These are phyloP conservation scores for Daktulosphaira vitifoliae DNA, from an alignment of 1,140 invertebrate species.

Conservation along the genomic window DNA sequence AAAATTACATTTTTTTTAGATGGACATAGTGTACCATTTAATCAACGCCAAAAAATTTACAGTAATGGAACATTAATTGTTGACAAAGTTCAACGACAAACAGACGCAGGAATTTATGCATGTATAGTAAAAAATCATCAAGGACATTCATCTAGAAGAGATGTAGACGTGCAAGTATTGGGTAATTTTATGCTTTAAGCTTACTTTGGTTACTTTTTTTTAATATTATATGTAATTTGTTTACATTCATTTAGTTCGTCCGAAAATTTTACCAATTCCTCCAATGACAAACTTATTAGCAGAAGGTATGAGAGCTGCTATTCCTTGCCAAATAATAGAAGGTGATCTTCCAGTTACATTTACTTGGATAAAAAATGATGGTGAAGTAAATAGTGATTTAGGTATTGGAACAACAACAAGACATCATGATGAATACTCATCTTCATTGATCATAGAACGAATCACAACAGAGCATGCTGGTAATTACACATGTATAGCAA, in stretches of 20 bases:
- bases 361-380: conserved; percentile 72
- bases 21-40: conserved; percentile 70
- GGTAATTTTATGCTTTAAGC: no score
- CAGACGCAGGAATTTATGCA: conserved; percentile 75
- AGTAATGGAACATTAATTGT: conserved; percentile 78
- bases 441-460: conserved; percentile 77
- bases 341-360: conserved; percentile 88
- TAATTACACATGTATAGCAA: conserved; percentile 81
- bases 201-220: neutral
- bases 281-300: conserved; percentile 67
- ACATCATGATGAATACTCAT: conserved; percentile 75
- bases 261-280: conserved; percentile 77
- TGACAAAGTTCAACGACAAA: conserved; percentile 64
- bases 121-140: conserved; percentile 80
- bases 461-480: conserved; percentile 73
- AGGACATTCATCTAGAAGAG: conserved; percentile 64
- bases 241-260: conserved; percentile 57
- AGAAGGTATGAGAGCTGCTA: conserved; percentile 84
- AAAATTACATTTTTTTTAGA: conserved; percentile 47
- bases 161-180: conserved; percentile 71
- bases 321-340: conserved; percentile 87
- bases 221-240: no score
- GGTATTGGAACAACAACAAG: conserved; percentile 49
- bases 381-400: conserved; percentile 39
- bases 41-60: conserved; percentile 76